These are phyloP conservation scores for Scaptodrosophila lebanonensis DNA, from an alignment of 1,140 invertebrate species.

Conservation along the genomic window DNA sequence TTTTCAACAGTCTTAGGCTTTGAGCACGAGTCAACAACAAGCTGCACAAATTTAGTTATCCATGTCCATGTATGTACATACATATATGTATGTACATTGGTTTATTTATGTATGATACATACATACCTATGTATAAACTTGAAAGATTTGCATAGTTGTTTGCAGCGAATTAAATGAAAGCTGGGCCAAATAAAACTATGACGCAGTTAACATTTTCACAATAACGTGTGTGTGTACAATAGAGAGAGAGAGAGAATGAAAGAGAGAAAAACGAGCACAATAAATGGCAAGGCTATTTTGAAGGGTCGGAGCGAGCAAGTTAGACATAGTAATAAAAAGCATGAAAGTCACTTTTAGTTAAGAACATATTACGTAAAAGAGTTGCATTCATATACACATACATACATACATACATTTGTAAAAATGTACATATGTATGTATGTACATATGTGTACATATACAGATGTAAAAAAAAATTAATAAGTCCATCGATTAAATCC, in stretches of 20 bases:
- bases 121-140: too few species aligned
- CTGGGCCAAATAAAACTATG: conserved; percentile 16
- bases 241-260: conserved; percentile 7
- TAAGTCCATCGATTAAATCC: too few species aligned
- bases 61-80: conserved; percentile 11
- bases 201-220: conserved; percentile 25
- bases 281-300: conserved; percentile 3
- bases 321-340: conserved; percentile 23
- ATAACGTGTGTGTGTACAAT: conserved; percentile 5
- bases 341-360: too few species aligned
- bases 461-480: conserved; percentile 9
- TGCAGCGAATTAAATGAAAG: too few species aligned
- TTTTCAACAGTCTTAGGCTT: too few species aligned
- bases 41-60: neutral
- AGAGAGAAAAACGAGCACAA: conserved; percentile 12
- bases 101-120: too few species aligned
- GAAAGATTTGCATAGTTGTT: too few species aligned
- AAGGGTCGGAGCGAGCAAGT: conserved; percentile 15
- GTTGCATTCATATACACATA: neutral
- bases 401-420: neutral
- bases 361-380: too few species aligned
- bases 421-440: conserved; percentile 8
- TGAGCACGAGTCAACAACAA: conserved; percentile 25
- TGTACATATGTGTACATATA: neutral
- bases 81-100: too few species aligned